Percentiles rank a stretch among this genome's conserved stretches.
These are phyloP conservation scores for Drosophila demipolita DNA, from an alignment of 2,888 invertebrate genomes.

Conservation along the genomic window DNA sequence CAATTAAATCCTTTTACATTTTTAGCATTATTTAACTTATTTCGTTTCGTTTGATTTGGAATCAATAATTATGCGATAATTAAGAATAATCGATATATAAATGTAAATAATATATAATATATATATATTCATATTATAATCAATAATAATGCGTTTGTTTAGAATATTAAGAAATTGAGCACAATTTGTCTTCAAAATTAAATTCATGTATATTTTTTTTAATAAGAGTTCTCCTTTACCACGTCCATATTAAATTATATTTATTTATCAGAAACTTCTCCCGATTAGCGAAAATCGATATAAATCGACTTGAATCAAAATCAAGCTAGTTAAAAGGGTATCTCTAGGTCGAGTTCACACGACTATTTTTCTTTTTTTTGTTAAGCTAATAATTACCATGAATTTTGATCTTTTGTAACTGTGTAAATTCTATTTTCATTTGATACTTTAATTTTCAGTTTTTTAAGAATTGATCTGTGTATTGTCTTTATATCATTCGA, in stretches of 20 bases:
- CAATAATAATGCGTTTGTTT: background rate
- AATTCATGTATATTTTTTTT: too few relatives aligned
- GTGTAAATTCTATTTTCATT: background rate
- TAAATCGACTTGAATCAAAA: background rate
- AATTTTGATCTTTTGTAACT: background rate
- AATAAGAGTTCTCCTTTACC: background rate
- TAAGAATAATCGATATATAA: background rate
- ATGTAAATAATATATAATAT: too few relatives aligned
- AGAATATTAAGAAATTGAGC: background rate
- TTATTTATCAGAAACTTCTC: too few relatives aligned
- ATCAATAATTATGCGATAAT: background rate
- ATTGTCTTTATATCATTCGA: background rate
- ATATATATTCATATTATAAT: background rate
- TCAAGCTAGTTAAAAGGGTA: background rate
- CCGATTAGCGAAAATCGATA: background rate
- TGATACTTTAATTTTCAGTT: background rate
- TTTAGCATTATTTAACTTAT: too few relatives aligned
- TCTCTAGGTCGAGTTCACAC: background rate
- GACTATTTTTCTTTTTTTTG: background rate
- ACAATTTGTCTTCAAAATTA: too few relatives aligned
- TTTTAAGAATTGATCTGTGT: background rate
- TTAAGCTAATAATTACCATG: background rate
- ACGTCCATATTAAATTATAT: too few relatives aligned
- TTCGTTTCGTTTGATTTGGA: too few relatives aligned
- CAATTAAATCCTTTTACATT: too few relatives aligned